Evolutionary conservation across 1,140 invertebrate genomes (phyloP).

Genomic region (Fopius arisanus): DNA sequence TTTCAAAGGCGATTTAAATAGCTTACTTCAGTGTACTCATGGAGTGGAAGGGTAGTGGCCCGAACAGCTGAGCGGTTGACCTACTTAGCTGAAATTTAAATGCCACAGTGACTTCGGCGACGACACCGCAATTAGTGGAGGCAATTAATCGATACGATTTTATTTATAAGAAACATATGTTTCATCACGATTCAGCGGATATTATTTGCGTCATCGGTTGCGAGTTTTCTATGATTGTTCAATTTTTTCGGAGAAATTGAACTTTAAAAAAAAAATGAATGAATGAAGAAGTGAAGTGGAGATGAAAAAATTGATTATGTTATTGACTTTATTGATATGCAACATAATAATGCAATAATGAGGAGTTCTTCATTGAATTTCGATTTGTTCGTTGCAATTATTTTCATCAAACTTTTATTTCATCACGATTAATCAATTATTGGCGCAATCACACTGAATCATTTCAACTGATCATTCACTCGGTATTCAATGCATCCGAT

Average conservation of each 20-base stretch:
- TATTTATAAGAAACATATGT: neutral
- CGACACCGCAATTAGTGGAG: neutral
- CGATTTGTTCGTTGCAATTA: too few relatives aligned
- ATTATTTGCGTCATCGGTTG: too few relatives aligned
- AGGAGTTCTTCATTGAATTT: too few relatives aligned
- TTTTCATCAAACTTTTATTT: neutral
- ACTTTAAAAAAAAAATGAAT: too few relatives aligned
- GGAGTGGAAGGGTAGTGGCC: neutral
- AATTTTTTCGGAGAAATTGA: too few relatives aligned
- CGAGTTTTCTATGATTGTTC: too few relatives aligned
- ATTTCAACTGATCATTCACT: neutral
- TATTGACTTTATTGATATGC: too few relatives aligned
- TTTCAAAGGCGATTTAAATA: constrained; percentile 1
- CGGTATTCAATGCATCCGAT: neutral
- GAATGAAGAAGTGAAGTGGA: too few relatives aligned
- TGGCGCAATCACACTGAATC: neutral
- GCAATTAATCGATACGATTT: neutral
- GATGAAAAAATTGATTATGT: too few relatives aligned
- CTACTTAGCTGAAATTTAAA: neutral
- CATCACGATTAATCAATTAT: neutral
- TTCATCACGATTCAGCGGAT: neutral
- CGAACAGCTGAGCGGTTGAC: neutral
- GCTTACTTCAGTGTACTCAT: constrained; percentile 1
- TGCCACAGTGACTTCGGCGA: neutral
- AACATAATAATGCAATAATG: too few relatives aligned